Base-by-base conservation (phyloP, 2,888 invertebrate species). In the Brenthis hecate region DNA sequence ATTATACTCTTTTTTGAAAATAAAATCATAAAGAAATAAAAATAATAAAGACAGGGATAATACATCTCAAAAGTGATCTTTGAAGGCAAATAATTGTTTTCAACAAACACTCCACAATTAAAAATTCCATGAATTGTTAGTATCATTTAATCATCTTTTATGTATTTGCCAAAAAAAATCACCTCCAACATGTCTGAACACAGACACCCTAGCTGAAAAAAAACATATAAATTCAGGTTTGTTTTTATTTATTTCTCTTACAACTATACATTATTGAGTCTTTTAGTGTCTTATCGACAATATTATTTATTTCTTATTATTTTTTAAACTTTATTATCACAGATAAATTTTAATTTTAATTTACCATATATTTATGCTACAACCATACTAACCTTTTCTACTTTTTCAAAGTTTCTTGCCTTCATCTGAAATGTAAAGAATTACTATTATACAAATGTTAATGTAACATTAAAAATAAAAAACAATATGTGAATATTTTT, bases 401-500 rank as follows among this genome's bases (percentile, higher is more conserved):
- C 99, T 86, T 97, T 97, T 90, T 99, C 99, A 94, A 97, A 99
- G 93, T 99, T 98, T 88, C 98, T 95, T 77, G 97, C 96, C 89
- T 99, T 99, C 96, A 99, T 98, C 98, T 98, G 95, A 73, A 96
- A 96, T 79, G 79, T 78, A 78, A 80, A 80, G 77, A 75, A 73
- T 70, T 73, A 8, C 28, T 14, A 66, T 56, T 56, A 50, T 47
- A 53, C 23, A 43, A 14, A 50, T 16, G n/a, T 28, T 19, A 50
- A 50, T 55, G 36, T 50, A 48, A 53, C 5, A 32, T 3, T 28
- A 14, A 32, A 14, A 23, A 28, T 1, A 23, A n/a, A 56, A 32
- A 32, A 14, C 32, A 32, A 32, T 53, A 51, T 51, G 8, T 6
- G 8, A 36, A 36, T 36, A 6, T 1, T 36, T 36, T 36, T 8